Base-by-base conservation (phyloP, 2,113 vertebrate species). In the Notarius quadriscutis region DNA sequence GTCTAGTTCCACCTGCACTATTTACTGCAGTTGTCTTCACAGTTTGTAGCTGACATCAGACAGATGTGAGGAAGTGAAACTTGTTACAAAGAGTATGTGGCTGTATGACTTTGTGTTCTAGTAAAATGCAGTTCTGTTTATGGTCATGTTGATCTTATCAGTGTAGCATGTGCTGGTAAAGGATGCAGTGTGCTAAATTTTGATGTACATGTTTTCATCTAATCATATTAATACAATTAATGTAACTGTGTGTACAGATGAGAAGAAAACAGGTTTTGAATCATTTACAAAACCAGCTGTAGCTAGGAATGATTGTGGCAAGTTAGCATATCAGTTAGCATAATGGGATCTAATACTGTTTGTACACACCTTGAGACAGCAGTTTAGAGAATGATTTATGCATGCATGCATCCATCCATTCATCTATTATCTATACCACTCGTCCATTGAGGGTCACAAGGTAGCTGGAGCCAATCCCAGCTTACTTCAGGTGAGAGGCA, bases 41-140 rank as follows among this genome's bases (percentile, higher is more conserved):
- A 20, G 41, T 63, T 25, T 65, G 60, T 7, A 20, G 67, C 58
- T 9, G 7, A 22, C n/a, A 41, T 60, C 55, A 53, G 17, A 62
- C 55, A 82, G 30, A 60, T 65, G 22, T 55, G 50, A 84, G 71
- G 48, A 83, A 83, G 67, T 83, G 86, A 83, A 83, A 67, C 81
- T 41, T 75, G 22, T 50, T 83, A 51, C 67, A 62, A 51, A 58
- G 34, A 48, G 65, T 9, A 2, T 20, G 34, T 20, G 14, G n/a
- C n/a, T 80, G 75, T 67, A 14, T 55, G 50, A 81, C 62, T 83
- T 62, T 20, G 14, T 85, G 34, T 89, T 87, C 51, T 82, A 87
- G 83, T 78, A 77, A 87, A 53, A 62, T 63, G 17, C 67, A 30
- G 9, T 20, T 53, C 30, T 65, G 69, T 87, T 89, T 87, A 87